Evolutionary conservation across 2,888 invertebrate species (phyloP), one percentile per base, ranked within the genome.

Genomic region (Caenorhabditis sp.): DNA sequence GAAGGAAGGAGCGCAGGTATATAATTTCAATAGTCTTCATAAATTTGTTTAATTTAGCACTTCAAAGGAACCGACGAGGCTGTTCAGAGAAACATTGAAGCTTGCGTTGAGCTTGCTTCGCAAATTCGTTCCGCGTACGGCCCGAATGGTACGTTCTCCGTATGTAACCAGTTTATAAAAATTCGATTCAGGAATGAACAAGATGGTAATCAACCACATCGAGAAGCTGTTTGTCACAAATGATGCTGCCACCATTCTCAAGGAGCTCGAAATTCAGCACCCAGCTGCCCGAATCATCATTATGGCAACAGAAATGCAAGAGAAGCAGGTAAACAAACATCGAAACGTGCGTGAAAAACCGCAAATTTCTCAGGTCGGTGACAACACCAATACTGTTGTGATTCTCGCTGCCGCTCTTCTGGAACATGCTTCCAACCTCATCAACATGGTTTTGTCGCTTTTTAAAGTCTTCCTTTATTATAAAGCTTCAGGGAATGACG

Each of bases 161-260:
- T 20, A 1, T 27, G 2, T 1, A 13, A 43, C 27, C 35, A n/a
- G n/a, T 24, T 32, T 6, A 30, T 62, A 17, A 32, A 30, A 30
- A 2, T 59, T 37, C 22, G 7, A 1, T 87, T 24, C 74, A 91
- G 91, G 92, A 62, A 91, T 92, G 88, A 99, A 99, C 90, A 99
- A 99, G 92, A 97, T 99, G 95, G 94, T 99, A 22, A 98, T 99
- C 73, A 99, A 99, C 91, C 97, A 99, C 90, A 92, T 99, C 83
- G 97, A 97, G 89, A 99, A 99, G 89, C 93, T 98, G 85, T 99
- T 98, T 91, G 95, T 99, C 3, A 99, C 99, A 0, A 98, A 95
- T 90, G 99, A 99, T 92, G 99, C 98, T 22, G 98, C 96, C 0
- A 99, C 99, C 0, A 98, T 99, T 78, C 94, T 99, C 85, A 93